Evolutionary conservation across 2,888 invertebrate species (phyloP), one percentile per base, ranked within the genome.

Genomic region (Scrobipalpa costella): DNA sequence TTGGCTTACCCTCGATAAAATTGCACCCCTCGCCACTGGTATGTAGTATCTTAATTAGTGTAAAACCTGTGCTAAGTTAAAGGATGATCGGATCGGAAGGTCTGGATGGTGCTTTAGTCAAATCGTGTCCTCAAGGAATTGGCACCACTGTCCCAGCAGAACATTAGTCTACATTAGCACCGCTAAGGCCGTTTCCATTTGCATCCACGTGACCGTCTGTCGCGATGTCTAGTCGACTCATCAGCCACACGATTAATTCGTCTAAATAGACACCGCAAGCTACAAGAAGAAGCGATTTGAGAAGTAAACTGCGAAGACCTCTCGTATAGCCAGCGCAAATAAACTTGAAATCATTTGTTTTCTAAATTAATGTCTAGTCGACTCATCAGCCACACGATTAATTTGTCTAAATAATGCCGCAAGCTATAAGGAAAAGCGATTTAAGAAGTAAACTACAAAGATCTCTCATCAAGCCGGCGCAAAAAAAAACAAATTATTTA

Each of bases 121-220:
- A n/a, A n/a, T n/a, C n/a, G n/a, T n/a, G n/a, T n/a, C n/a, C n/a
- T n/a, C n/a, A n/a, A n/a, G n/a, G n/a, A n/a, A 27, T 27, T 27
- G 27, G 2, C 27, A 3, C 44, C 8, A 19, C 3, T 50, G 21
- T 21, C 2, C 2, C 7, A 71, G 73, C 70, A 68, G 68, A 73
- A 76, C 77, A 78, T 80, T 79, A 79, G 74, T 75, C 74, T 77
- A 71, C 81, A 81, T 84, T 83, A 78, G 70, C 73, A 74, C 80
- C 73, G 76, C 73, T 78, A 81, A 89, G 89, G 89, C 84, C 89
- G 82, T 82, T 79, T 88, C 77, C 85, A 90, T 90, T 90, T 89
- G 90, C 88, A 87, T 86, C 73, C 89, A 80, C 90, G 90, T 90
- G 90, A 89, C 82, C 78, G 90, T 90, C 90, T 90, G 89, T 79